phyloP scores from a whole-genome alignment of 2,888 invertebrate genomes.

The Aleiodes alternator region DNA sequence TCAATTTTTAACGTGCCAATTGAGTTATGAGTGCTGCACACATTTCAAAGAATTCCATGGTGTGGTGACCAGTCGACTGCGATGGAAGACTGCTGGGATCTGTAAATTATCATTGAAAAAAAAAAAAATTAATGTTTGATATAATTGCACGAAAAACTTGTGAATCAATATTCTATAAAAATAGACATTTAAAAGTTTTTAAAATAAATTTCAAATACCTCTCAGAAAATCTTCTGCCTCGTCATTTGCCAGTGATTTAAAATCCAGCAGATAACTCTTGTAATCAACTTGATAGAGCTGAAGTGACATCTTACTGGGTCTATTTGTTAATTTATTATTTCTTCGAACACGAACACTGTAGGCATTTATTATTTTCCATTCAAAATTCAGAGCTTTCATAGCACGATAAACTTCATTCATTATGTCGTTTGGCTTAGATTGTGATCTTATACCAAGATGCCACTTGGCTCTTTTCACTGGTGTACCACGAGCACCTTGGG shows the following conservation, averaged over 20 bases:
- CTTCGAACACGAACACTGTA: conserved; percentile 97
- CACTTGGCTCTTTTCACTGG: conserved; percentile 97
- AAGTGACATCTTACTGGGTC: conserved; percentile 96
- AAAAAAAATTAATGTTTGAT: neutral
- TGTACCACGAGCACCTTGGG: conserved; percentile 78
- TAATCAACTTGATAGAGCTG: conserved; percentile 99
- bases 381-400: conserved; percentile 98
- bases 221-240: conserved; percentile 78
- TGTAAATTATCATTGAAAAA: conserved; percentile 48
- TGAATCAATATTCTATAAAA: neutral
- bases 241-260: conserved; percentile 93
- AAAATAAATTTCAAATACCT: conserved; percentile 59
- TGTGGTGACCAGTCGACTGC: conserved; percentile 86
- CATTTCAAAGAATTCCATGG: conserved; percentile 99
- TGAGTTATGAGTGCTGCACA: conserved; percentile 99
- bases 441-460: conserved; percentile 99
- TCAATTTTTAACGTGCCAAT: conserved; percentile 86
- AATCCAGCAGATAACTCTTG: conserved; percentile 97
- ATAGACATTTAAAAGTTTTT: neutral
- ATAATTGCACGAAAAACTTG: neutral
- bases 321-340: conserved; percentile 87
- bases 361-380: conserved; percentile 99
- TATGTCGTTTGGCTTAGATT: conserved; percentile 99
- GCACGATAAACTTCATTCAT: conserved; percentile 99
- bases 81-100: conserved; percentile 68